These are phyloP conservation scores for Muschampia plurimacula DNA, from an alignment of 2,888 invertebrate genomes.

Conservation along the genomic window DNA sequence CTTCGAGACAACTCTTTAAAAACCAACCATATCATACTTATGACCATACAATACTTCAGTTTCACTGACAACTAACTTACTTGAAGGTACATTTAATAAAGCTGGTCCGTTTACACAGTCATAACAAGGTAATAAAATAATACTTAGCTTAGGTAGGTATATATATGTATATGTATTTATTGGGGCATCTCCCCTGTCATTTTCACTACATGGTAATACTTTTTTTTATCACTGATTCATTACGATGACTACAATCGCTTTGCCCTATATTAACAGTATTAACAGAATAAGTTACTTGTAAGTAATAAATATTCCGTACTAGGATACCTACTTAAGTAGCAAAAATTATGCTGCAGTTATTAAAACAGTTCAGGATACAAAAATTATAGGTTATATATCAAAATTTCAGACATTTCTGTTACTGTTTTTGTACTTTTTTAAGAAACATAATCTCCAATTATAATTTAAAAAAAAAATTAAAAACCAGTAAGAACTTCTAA, in stretches of 20 bases:
- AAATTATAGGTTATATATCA: not conserved
- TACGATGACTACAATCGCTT: slow-evolving; percentile 56
- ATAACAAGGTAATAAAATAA: slow-evolving; percentile 53
- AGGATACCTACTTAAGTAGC: not conserved
- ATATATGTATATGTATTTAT: not conserved
- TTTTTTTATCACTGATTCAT: slow-evolving; percentile 44
- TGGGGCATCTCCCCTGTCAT: slow-evolving; percentile 35
- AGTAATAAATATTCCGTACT: not conserved
- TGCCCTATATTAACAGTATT: slow-evolving; percentile 55
- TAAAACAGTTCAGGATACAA: not conserved
- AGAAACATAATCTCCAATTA: not conserved
- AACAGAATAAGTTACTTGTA: not conserved
- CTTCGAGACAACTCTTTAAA: slow-evolving; percentile 60
- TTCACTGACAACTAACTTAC: slow-evolving; percentile 60
- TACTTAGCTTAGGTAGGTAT: slow-evolving; percentile 43
- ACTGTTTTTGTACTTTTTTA: too few species aligned
- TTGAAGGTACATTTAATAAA: slow-evolving; percentile 54
- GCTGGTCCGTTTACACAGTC: slow-evolving; percentile 76
- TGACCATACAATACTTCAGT: slow-evolving; percentile 64
- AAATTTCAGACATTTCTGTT: not conserved
- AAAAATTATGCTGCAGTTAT: not conserved
- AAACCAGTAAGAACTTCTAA: not conserved
- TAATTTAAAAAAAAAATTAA: not conserved
- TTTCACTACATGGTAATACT: slow-evolving; percentile 42
- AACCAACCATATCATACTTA: slow-evolving; percentile 50